phyloP scores from a whole-genome alignment of 2,797 vertebrate species.

The Echiichthys vipera region DNA sequence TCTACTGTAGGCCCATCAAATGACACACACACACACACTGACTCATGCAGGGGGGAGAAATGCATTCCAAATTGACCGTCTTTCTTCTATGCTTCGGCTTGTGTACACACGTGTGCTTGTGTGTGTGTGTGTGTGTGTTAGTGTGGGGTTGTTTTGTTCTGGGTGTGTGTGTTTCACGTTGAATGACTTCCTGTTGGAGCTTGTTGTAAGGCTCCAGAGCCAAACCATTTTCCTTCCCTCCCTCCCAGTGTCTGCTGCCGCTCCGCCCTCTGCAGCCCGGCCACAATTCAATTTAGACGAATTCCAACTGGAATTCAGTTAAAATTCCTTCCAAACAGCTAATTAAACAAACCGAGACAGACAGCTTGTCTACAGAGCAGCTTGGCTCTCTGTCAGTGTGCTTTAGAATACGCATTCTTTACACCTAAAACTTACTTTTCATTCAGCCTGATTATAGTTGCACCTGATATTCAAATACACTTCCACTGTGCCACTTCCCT shows the following conservation, averaged over 20 bases:
- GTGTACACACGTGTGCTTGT: slow-evolving; percentile 39
- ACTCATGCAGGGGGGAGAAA: slow-evolving; percentile 50
- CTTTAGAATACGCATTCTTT: not conserved
- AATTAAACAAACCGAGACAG: slow-evolving; percentile 61
- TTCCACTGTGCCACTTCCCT: not conserved
- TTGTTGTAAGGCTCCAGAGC: slow-evolving; percentile 72
- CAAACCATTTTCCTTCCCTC: slow-evolving; percentile 53
- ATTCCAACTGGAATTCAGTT: slow-evolving; percentile 72
- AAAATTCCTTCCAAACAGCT: slow-evolving; percentile 67
- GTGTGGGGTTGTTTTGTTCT: slow-evolving; percentile 58
- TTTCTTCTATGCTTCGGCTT: slow-evolving; percentile 43
- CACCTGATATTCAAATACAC: slow-evolving; percentile 7
- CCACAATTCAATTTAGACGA: slow-evolving; percentile 71
- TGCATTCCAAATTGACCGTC: slow-evolving; percentile 56
- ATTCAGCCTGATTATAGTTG: slow-evolving; percentile 5
- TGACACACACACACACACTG: slow-evolving; percentile 42
- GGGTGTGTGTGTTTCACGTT: slow-evolving; percentile 63
- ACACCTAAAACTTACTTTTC: not conserved
- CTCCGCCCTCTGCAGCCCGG: slow-evolving; percentile 48
- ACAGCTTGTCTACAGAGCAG: slow-evolving; percentile 48
- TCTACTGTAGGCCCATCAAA: slow-evolving; percentile 36
- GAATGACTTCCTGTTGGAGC: slow-evolving; percentile 82
- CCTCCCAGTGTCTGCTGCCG: slow-evolving; percentile 14
- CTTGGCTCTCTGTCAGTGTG: not conserved
- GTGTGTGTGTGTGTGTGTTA: not conserved